Evolutionary conservation across 2,797 vertebrate species (phyloP), one percentile per base, ranked within the genome.

Genomic region (Antrozous pallidus): DNA sequence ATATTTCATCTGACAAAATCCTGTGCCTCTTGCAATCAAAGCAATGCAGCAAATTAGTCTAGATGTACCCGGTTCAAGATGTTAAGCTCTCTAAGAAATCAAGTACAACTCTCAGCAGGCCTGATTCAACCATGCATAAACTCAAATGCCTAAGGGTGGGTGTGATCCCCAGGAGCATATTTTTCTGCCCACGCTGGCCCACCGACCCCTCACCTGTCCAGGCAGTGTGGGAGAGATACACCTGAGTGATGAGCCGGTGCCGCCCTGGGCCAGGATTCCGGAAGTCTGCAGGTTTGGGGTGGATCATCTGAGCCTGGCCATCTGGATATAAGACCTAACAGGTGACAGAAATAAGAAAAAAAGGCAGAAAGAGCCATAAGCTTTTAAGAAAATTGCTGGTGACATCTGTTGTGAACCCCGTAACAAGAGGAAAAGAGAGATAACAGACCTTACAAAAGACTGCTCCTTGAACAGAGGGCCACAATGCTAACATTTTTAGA

Each of bases 231-330:
- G 99, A 99, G 42, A 99, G 98, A 97, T 99, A 99, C 80, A 99
- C 99, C 97, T 99, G 99, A 28, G 99, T 99, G 97, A 99, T 99
- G 89, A 99, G 99, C 12, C 99, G 96, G 96, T 99, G 99, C 70
- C 99, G 97, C 69, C 98, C 98, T 0, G 99, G 99, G 40, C 99
- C 99, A 0, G 99, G 99, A 70, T 99, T 99, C 67, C 99, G 98
- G 96, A 99, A 99, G 97, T 99, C 99, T 94, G 98, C 98, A 2
- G 99, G 99, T 97, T 99, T 99, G 4, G 99, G 99, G 73, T 99
- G 99, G 97, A 99, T 99, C 90, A 99, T 97, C 24, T 99, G 99
- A 28, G 99, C 99, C 98, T 99, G 99, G 16, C 99, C 99, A 42
- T 99, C 99, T 28, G 99, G 99, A 97, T 99, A 99, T 65, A 99